These are phyloP conservation scores for Lypha dubia DNA, from an alignment of 2,888 invertebrate species.

Conservation along the genomic window DNA sequence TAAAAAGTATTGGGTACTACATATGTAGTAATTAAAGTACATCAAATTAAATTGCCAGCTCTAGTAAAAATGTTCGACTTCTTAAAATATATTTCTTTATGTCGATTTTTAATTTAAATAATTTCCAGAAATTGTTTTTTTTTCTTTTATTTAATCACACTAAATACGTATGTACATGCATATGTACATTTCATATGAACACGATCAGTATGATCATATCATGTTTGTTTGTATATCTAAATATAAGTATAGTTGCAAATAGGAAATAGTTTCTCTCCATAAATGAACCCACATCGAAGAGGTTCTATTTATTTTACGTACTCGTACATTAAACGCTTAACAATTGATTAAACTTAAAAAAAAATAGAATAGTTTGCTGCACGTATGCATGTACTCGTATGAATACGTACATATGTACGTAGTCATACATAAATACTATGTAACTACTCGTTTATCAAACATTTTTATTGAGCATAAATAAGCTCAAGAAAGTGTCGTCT, in stretches of 20 bases:
- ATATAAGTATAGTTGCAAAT: neutral
- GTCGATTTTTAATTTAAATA: neutral
- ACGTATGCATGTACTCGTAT: neutral
- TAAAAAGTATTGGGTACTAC: too few relatives aligned
- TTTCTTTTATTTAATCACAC: neutral
- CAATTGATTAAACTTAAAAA: conserved; percentile 6
- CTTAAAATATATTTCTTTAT: neutral
- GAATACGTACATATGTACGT: neutral
- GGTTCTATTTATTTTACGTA: conserved; percentile 3
- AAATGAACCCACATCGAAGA: conserved; percentile 47
- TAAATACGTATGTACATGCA: too few relatives aligned
- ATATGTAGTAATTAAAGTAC: too few relatives aligned
- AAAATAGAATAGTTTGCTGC: neutral
- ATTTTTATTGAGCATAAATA: conserved; percentile 47
- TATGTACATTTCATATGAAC: too few relatives aligned
- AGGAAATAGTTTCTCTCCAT: neutral
- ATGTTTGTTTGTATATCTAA: neutral
- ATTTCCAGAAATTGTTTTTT: neutral
- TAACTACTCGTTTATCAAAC: conserved; percentile 3
- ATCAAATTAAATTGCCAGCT: too few relatives aligned
- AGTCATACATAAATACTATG: too few relatives aligned
- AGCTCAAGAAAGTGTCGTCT: conserved; percentile 50
- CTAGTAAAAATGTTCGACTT: too few relatives aligned
- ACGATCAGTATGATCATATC: neutral
- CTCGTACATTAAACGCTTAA: conserved; percentile 31